Conservation (phyloP, 2,888 invertebrate genomes). For the Mongoloraphidia duomilia region DNA sequence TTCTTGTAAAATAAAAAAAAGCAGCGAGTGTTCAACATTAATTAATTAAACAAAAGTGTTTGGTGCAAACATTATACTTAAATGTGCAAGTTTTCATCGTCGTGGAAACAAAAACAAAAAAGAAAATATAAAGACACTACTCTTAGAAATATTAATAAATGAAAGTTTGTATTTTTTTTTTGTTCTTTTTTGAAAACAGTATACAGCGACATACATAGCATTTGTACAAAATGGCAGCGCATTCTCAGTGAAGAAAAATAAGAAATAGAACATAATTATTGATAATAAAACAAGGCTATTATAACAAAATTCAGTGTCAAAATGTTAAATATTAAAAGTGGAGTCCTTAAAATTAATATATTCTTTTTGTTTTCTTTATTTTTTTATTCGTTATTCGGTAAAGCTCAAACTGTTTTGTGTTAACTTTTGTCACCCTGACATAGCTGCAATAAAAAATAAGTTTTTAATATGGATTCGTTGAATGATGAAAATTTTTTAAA, state of each 20-base stretch:
- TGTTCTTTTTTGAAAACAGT: background rate
- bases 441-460: constrained; percentile 6
- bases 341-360: background rate
- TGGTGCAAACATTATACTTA: too few relatives aligned
- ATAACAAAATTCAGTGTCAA: background rate
- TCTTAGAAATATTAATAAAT: background rate
- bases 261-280: background rate
- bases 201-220: too few relatives aligned
- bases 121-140: background rate
- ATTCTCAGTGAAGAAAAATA: background rate
- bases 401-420: constrained; percentile 6
- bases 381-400: constrained; percentile 2
- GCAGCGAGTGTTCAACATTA: too few relatives aligned
- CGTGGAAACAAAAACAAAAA: too few relatives aligned
- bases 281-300: background rate
- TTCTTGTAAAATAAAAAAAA: too few relatives aligned
- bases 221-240: background rate
- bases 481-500: too few relatives aligned
- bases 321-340: background rate
- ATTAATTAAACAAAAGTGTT: too few relatives aligned
- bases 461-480: too few relatives aligned
- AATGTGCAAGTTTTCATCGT: too few relatives aligned
- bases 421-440: background rate
- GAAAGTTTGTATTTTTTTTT: background rate
- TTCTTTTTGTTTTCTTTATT: background rate